Base-by-base conservation (phyloP, 2,797 vertebrate species). In the Centroberyx gerrardi region DNA sequence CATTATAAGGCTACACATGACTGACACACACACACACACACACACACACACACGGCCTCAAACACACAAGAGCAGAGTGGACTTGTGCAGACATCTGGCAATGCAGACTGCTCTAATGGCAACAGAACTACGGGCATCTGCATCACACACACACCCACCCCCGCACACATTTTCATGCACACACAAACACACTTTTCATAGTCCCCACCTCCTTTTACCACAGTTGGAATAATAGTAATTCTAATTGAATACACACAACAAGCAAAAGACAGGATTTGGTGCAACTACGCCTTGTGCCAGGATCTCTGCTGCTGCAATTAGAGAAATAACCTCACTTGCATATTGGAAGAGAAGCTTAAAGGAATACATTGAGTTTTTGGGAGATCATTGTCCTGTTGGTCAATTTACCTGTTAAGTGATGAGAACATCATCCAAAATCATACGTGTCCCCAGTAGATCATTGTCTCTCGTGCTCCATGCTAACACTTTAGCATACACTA, bases 41-140 rank as follows among this genome's bases (percentile, higher is more conserved):
- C 46, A 29, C 33, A 67, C 63, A 72, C 64, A 68, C 65, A 76
- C 38, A 61, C 38, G 62, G 22, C 22, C 22, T 22, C 46, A 29
- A 28, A 67, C 63, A 67, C 63, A 68, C 65, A 22, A 22, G 22
- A 76, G 22, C 38, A 81, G 1, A 73, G 62, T 69, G 81, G 72
- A 82, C 74, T 78, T 61, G 51, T 76, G 40, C 76, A 77, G 80
- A 80, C 83, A 90, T 89, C 84, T 90, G 87, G 85, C 72, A 33
- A 44, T 36, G 14, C 80, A 83, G 80, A 78, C 80, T 86, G 83
- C 68, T 85, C 74, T 76, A 78, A 85, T 85, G 80, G 85, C 83
- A 81, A 77, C 82, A 83, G 54, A 87, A 78, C 69, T 78, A 56
- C n/a, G 8, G 60, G 76, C 87, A 90, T 90, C 83, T 90, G 87